phyloP scores from a whole-genome alignment of 2,888 invertebrate species.

The Oxytorus armatus region DNA sequence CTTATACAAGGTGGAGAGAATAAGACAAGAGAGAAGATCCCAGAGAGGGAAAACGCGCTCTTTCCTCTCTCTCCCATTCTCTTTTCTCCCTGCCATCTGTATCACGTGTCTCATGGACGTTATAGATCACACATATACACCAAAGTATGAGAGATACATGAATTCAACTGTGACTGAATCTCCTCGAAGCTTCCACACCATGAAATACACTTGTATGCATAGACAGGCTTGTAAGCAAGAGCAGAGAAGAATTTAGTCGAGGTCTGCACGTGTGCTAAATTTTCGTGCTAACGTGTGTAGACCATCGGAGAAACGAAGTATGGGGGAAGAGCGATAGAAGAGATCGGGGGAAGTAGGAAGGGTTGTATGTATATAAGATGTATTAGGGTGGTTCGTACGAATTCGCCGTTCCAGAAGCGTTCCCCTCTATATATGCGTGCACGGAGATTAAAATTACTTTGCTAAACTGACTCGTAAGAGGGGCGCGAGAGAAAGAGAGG shows the following conservation, averaged over 20 bases:
- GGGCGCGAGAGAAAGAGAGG: conserved; percentile 74
- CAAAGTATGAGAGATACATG: conserved; percentile 34
- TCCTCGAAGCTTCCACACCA: conserved; percentile 35
- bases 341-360: conserved; percentile 23
- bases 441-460: conserved; percentile 84
- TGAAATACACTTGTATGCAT: background rate
- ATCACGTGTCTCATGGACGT: conserved; percentile 60
- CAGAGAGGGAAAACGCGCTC: conserved; percentile 48
- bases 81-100: conserved; percentile 21
- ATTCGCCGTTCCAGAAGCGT: conserved; percentile 64
- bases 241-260: conserved; percentile 24
- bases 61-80: conserved; percentile 37
- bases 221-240: conserved; percentile 17
- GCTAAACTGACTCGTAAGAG: conserved; percentile 78
- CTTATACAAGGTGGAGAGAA: conserved; percentile 82
- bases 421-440: conserved; percentile 70
- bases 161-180: conserved; percentile 40
- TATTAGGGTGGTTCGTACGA: conserved; percentile 41
- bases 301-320: conserved; percentile 30
- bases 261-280: conserved; percentile 40
- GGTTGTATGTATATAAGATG: conserved; percentile 41
- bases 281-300: conserved; percentile 14
- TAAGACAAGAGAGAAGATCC: conserved; percentile 76
- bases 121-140: conserved; percentile 38
- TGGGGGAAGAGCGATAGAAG: conserved; percentile 34